Conservation (phyloP, 2,797 vertebrate genomes). For the Anguilla megastoma region DNA sequence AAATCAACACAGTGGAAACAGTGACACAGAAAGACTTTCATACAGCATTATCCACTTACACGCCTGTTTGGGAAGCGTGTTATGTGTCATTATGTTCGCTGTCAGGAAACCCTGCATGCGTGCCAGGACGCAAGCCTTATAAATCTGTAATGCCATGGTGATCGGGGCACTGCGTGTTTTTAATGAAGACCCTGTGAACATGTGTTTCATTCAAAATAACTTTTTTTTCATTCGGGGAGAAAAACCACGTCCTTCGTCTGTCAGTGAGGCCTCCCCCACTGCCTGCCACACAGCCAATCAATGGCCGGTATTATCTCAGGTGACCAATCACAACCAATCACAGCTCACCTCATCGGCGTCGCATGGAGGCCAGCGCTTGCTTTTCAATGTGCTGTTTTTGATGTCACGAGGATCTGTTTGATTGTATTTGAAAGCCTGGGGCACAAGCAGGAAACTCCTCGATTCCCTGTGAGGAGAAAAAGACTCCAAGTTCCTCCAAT, state of each 20-base stretch:
- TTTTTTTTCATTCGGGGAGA: too few relatives aligned
- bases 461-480: too few relatives aligned
- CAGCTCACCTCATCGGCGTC: too few relatives aligned
- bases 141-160: not conserved
- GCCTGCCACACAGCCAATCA: too few relatives aligned
- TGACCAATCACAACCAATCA: too few relatives aligned
- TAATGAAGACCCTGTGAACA: not conserved
- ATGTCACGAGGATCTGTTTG: not conserved
- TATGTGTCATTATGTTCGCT: not conserved
- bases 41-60: slow-evolving; percentile 2
- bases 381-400: not conserved
- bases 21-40: not conserved
- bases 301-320: too few relatives aligned
- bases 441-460: too few relatives aligned
- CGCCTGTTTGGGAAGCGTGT: not conserved
- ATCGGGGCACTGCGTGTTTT: not conserved
- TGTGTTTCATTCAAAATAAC: not conserved
- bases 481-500: too few relatives aligned
- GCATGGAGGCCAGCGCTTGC: not conserved
- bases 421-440: too few relatives aligned
- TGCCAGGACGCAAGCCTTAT: not conserved
- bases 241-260: too few relatives aligned
- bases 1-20: not conserved
- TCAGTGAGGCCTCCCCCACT: too few relatives aligned
- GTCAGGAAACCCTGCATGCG: not conserved